A percentile compares a stretch with the other conserved stretches of the same genome.
These are phyloP conservation scores for Cephalotes varians DNA, from an alignment of 2,888 invertebrate species.

Conservation along the genomic window DNA sequence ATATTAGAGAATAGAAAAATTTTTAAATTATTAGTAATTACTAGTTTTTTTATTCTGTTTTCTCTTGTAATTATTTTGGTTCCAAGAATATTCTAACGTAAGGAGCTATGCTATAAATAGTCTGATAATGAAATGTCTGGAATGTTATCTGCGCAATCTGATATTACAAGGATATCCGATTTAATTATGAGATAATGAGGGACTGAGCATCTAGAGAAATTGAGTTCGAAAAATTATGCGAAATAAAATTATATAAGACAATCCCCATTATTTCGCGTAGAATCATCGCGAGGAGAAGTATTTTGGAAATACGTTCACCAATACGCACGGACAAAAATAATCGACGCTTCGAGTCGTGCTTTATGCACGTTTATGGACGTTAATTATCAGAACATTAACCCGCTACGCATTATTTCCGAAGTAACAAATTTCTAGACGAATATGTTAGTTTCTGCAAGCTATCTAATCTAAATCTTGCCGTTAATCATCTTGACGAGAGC, in stretches of 20 bases:
- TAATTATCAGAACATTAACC: neutral
- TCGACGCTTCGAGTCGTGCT: neutral
- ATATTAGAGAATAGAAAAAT: neutral
- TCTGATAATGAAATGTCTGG: neutral
- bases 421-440: neutral
- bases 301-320: neutral
- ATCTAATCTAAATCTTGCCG: slow-evolving; percentile 26
- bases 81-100: neutral
- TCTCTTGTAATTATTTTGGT: neutral
- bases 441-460: neutral
- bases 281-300: neutral
- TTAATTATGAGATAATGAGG: too few relatives aligned
- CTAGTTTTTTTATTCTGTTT: neutral
- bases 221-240: neutral
- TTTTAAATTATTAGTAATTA: neutral
- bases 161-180: neutral
- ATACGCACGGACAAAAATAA: neutral
- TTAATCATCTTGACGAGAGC: neutral
- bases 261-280: neutral
- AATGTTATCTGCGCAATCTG: neutral
- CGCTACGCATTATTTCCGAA: neutral
- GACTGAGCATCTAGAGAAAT: neutral
- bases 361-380: neutral
- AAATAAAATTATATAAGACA: neutral
- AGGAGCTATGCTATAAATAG: neutral